phyloP scores from a whole-genome alignment of 2,888 invertebrate species.

The Eudemis profundana region DNA sequence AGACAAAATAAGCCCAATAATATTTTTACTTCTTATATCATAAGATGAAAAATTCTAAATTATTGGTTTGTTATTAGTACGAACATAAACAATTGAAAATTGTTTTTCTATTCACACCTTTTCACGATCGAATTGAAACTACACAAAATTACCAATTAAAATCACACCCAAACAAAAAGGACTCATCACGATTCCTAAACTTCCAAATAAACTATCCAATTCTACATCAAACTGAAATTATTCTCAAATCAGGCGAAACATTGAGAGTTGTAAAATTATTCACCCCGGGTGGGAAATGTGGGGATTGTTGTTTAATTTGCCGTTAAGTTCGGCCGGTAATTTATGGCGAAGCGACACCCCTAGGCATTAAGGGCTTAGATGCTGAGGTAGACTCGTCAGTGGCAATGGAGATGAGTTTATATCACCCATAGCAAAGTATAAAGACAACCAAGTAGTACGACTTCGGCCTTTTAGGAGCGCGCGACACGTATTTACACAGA shows the following conservation, averaged over 20 bases:
- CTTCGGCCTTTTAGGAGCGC: no score
- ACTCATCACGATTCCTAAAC: conserved; percentile 26
- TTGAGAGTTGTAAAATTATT: conserved; percentile 68
- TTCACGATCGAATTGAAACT: not conserved
- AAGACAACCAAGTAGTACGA: no score
- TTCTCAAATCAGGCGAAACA: conserved; percentile 62
- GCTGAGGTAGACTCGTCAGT: conserved; percentile 38
- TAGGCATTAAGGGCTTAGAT: conserved; percentile 48
- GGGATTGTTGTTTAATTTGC: conserved; percentile 76
- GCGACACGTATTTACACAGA: no score
- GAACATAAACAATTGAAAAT: no score
- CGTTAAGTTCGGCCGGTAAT: conserved; percentile 68
- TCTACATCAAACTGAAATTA: conserved; percentile 54
- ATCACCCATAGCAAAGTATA: no score
- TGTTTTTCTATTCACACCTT: not conserved
- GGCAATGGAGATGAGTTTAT: not conserved
- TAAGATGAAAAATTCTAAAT: no score
- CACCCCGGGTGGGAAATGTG: conserved; percentile 60
- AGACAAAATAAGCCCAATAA: no score
- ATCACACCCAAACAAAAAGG: conserved; percentile 7
- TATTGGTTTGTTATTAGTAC: no score
- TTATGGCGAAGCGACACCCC: conserved; percentile 59
- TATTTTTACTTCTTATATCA: no score
- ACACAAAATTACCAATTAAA: conserved; percentile 4
- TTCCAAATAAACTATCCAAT: conserved; percentile 29